phyloP scores from a whole-genome alignment of 2,797 vertebrate species.

The Peromyscus attwateri region DNA sequence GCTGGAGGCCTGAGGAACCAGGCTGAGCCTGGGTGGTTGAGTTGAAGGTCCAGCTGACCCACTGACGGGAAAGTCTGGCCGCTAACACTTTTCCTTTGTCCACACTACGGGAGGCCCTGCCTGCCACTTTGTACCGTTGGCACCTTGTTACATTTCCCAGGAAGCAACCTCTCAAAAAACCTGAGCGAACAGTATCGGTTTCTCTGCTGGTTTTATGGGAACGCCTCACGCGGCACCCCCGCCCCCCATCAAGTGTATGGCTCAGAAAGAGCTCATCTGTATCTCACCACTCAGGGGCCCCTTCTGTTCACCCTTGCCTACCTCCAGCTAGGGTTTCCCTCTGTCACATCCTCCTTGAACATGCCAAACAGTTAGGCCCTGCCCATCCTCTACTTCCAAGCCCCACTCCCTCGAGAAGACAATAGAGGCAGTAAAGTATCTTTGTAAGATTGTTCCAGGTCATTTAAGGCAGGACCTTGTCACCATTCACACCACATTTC shows the following conservation, averaged over 20 bases:
- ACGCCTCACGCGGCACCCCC: background rate
- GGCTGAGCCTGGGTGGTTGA: background rate
- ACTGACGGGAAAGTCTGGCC: background rate
- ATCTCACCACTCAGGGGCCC: background rate
- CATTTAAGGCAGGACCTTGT: conserved; percentile 71
- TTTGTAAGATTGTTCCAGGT: conserved; percentile 32
- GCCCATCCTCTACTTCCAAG: background rate
- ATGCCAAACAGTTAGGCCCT: background rate
- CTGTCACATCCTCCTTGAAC: background rate
- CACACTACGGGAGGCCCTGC: background rate
- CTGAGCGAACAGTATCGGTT: background rate
- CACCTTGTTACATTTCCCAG: background rate
- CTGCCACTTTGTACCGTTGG: background rate
- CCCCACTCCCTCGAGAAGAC: background rate
- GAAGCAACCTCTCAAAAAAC: background rate
- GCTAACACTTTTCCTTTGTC: background rate
- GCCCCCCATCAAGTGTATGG: background rate
- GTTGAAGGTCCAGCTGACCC: background rate
- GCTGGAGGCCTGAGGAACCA: background rate
- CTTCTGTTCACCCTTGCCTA: background rate
- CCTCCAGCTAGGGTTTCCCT: conserved; percentile 13
- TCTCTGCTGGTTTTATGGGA: conserved; percentile 24
- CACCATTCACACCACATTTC: conserved; percentile 84
- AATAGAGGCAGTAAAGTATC: background rate
- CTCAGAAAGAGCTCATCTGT: background rate